Percentiles rank a stretch among this genome's conserved stretches.
These are phyloP conservation scores for Crotalus helleri DNA, from an alignment of 2,113 vertebrate species.

Conservation along the genomic window DNA sequence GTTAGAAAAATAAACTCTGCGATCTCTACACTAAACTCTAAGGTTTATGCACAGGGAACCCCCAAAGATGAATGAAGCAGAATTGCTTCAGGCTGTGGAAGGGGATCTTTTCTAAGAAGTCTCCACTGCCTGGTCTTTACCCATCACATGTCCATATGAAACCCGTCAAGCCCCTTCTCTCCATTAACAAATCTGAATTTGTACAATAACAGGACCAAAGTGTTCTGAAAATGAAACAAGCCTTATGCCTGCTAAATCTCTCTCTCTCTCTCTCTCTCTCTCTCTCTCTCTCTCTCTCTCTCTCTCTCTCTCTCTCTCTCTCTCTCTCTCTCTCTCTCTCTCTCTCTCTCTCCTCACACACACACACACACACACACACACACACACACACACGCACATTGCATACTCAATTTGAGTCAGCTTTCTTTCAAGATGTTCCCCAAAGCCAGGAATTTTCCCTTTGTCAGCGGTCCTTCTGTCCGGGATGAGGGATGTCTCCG, in stretches of 20 bases:
- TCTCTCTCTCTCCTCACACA: slow-evolving; percentile 30
- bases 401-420: slow-evolving; percentile 57
- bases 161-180: background rate
- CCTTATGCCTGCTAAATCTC: slow-evolving; percentile 45
- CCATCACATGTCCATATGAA: background rate
- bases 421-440: slow-evolving; percentile 34
- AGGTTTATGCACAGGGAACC: background rate
- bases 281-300: too few species aligned
- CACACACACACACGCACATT: slow-evolving; percentile 54
- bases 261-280: slow-evolving; percentile 16
- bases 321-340: slow-evolving; percentile 15
- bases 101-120: background rate
- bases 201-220: background rate
- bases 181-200: slow-evolving; percentile 3
- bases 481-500: background rate
- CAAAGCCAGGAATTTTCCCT: slow-evolving; percentile 11
- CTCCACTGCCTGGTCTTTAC: background rate
- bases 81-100: background rate
- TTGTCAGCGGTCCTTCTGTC: background rate
- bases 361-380: slow-evolving; percentile 12
- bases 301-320: slow-evolving; percentile 43
- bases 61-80: background rate
- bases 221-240: slow-evolving; percentile 13
- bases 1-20: background rate
- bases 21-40: background rate